Conservation (phyloP, 35 echinoderm and acorn worm genomes). For the Hemicentrotus pulcherrimus region DNA sequence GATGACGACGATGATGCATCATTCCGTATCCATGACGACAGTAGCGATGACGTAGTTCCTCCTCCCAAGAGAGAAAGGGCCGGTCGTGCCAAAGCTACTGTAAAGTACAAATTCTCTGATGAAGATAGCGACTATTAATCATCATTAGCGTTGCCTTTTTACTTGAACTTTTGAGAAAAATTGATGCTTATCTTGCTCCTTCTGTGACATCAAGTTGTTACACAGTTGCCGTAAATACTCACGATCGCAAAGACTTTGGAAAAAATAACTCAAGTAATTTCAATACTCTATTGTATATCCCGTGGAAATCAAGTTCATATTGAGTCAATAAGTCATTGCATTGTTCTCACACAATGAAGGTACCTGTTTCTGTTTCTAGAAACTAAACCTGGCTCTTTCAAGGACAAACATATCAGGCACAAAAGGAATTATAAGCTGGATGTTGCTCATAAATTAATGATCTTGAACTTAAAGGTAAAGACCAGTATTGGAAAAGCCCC, state of each 20-base stretch:
- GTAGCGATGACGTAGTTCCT: background rate
- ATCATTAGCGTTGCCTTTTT: background rate
- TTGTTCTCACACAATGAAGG: background rate
- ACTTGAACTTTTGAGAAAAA: background rate
- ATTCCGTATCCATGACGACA: constrained; percentile 15
- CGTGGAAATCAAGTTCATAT: no score
- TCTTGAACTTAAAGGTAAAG: no score
- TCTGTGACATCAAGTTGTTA: background rate
- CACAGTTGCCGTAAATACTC: background rate
- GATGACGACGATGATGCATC: constrained; percentile 54
- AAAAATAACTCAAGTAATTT: background rate
- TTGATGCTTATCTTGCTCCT: background rate
- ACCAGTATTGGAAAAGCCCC: no score
- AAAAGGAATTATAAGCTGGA: background rate
- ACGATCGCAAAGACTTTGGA: background rate
- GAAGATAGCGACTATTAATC: constrained; percentile 34
- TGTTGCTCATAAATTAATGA: no score
- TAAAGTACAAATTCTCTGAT: constrained; percentile 84
- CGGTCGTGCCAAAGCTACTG: constrained; percentile 60
- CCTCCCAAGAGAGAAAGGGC: background rate
- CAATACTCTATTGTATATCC: no score
- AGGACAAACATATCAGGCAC: background rate
- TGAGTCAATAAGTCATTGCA: no score
- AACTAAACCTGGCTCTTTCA: background rate
- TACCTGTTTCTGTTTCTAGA: background rate